Base-by-base conservation (phyloP, 64 coral and sea anemone genomes). In the Orbicella faveolata region DNA sequence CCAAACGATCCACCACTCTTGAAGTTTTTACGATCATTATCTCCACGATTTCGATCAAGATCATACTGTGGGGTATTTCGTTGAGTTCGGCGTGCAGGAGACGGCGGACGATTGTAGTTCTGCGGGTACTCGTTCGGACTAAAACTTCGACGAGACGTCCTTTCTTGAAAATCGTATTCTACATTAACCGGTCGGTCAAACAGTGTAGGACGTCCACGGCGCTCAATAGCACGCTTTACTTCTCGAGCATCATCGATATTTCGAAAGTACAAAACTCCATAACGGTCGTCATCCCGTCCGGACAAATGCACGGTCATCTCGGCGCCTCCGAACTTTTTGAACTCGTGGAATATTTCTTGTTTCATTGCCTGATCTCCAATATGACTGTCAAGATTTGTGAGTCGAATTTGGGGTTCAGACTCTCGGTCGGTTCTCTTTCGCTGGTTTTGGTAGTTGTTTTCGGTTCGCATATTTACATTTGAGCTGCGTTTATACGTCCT, bases 211-310 rank as follows among this genome's bases (percentile, higher is more conserved):
- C 94, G 88, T 86, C 97, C 94, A 69, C 94, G 88, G 36, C 94
- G 91, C 74, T 99, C 97, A 76, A 99, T 88, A 80, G 84, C 92
- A 80, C 97, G 88, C 44, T 94, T 99, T 79, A 92, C 91, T 67
- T 95, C 97, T 25, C 84, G 62, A 74, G 94, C 91, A 93, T 99
- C 97, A 19, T 99, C 94, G 21, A 88, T 37, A 75, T 73, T 95
- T 89, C 97, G 97, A 96, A 99, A 99, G 87, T 93, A 99, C 79
- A 99, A 84, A 93, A 93, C 91, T 59, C 94, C 97, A 70, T 91
- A 96, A 89, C 97, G 97, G 59, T 99, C 97, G 52, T 99, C 90
- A 61, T 92, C 97, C 79, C 94, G 97, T 88, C 91, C 91, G 57
- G 90, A 90, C 91, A 99, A 96, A 62, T 90, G 91, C 68, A 95